phyloP scores from a whole-genome alignment of 1,140 invertebrate genomes.

The Propsilocerus akamusi region DNA sequence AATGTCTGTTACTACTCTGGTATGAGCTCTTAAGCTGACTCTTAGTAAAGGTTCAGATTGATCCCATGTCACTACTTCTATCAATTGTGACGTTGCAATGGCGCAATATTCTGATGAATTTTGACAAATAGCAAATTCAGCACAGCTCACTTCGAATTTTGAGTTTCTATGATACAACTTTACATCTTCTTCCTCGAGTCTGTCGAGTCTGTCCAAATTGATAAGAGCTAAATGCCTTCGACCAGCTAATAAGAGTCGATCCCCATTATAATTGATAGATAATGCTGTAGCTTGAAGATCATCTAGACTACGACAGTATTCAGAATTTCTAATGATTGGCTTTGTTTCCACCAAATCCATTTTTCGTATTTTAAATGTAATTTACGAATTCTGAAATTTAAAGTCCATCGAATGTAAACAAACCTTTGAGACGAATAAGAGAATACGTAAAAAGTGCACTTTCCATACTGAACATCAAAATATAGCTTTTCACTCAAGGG shows the following conservation, averaged over 20 bases:
- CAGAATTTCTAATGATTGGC: slow-evolving; percentile 4
- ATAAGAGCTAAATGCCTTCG: slow-evolving; percentile 52
- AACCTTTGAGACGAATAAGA: no score
- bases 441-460: no score
- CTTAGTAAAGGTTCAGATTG: slow-evolving; percentile 43
- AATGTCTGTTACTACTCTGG: slow-evolving; percentile 75
- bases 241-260: slow-evolving; percentile 67
- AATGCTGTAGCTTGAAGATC: slow-evolving; percentile 74
- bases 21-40: slow-evolving; percentile 65
- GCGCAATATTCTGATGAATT: slow-evolving; percentile 66
- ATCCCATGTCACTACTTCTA: slow-evolving; percentile 65
- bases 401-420: no score
- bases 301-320: slow-evolving; percentile 11
- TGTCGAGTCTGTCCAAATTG: slow-evolving; percentile 37
- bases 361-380: no score
- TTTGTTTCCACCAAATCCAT: background rate
- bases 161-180: slow-evolving; percentile 64
- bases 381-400: no score
- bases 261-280: slow-evolving; percentile 71
- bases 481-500: no score
- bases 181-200: slow-evolving; percentile 29
- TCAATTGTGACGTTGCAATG: slow-evolving; percentile 68
- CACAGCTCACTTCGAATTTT: slow-evolving; percentile 82
- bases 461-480: no score
- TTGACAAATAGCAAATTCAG: slow-evolving; percentile 77